Evolutionary conservation across 2,113 vertebrate species (phyloP).

Genomic region (Neotragus moschatus): DNA sequence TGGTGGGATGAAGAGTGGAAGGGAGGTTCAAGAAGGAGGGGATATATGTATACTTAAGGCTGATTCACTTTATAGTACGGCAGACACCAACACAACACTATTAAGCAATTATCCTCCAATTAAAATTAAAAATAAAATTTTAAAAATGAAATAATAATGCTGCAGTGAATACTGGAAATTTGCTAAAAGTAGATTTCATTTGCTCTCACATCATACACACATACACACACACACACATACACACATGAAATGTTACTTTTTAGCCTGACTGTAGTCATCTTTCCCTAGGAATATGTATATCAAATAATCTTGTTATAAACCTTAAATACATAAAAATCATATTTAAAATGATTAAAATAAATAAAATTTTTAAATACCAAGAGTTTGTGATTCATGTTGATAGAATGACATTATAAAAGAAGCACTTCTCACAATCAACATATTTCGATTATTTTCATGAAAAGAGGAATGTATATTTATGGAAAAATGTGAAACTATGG

Average conservation of each 20-base stretch:
- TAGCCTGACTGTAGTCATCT: neutral
- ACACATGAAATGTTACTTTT: neutral
- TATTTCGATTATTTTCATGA: neutral
- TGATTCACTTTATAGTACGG: neutral
- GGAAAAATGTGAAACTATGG: neutral
- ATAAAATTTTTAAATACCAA: neutral
- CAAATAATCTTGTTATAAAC: neutral
- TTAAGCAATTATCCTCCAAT: neutral
- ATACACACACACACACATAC: neutral
- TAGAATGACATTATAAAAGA: neutral
- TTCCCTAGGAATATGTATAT: neutral
- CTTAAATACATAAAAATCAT: neutral
- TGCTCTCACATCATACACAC: neutral
- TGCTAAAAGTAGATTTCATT: neutral
- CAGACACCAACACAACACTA: neutral
- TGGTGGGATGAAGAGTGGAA: neutral
- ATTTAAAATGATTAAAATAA: neutral
- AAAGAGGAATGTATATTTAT: neutral
- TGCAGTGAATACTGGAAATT: neutral
- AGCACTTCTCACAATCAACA: neutral
- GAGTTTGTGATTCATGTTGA: neutral
- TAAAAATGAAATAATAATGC: neutral
- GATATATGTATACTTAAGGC: neutral
- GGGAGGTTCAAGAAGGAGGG: neutral
- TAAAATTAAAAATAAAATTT: neutral